These are phyloP conservation scores for Meta bourneti DNA, from an alignment of 2,888 invertebrate genomes.

Conservation along the genomic window DNA sequence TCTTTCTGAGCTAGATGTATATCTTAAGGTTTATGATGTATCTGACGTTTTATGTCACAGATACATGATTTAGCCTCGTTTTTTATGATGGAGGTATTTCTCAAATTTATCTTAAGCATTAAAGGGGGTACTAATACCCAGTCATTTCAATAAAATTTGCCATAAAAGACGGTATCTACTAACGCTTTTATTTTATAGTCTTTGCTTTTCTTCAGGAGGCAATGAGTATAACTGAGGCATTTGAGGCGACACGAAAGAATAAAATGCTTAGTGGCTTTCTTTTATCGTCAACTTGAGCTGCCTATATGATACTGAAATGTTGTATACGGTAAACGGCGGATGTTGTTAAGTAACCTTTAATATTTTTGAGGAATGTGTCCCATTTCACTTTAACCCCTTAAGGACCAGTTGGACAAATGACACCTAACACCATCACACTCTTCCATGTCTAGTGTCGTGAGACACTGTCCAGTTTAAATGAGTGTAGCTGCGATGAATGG, in stretches of 20 bases:
- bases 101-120: conserved; percentile 1
- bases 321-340: background rate
- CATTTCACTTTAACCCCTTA: too few relatives aligned
- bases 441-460: too few relatives aligned
- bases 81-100: background rate
- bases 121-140: background rate
- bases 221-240: background rate
- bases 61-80: background rate
- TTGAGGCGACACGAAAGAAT: background rate
- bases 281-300: background rate
- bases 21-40: background rate
- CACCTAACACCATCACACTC: too few relatives aligned
- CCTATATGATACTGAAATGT: background rate
- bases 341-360: background rate
- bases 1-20: background rate
- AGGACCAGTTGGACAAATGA: too few relatives aligned
- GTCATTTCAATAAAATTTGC: background rate
- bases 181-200: background rate
- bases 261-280: background rate
- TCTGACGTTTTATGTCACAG: background rate
- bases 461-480: too few relatives aligned
- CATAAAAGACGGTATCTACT: background rate
- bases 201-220: background rate
- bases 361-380: background rate
- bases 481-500: too few relatives aligned